Base-by-base conservation (phyloP, 2,113 vertebrate genomes). In the Oxygymnocypris stewartii region DNA sequence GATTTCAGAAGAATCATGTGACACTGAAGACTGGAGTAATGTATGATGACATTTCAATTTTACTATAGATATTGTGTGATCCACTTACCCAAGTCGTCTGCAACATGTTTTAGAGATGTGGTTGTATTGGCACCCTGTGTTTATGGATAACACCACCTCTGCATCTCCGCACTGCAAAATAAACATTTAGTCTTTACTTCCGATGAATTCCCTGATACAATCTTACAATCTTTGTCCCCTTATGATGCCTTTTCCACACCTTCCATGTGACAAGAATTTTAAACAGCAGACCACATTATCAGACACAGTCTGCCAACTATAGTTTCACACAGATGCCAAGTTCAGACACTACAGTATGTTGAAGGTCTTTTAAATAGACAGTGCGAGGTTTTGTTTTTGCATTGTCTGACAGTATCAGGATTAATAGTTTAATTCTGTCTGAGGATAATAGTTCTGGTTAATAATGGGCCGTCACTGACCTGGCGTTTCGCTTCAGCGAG, bases 21-120 rank as follows among this genome's bases (percentile, higher is more conserved):
- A 31, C 28, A 31, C 28, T 31, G 28, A 31, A 31, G 28, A 31
- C 28, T 31, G 28, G 28, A 31, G 28, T 31, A 31, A 31, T 31
- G 28, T 1, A 31, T 1, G 28, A 31, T 31, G 28, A 31, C 1
- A 31, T 31, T 31, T 31, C 28, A 31, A 31, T 31, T 31, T 31
- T 31, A 31, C 28, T 31, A 31, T 31, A 31, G 28, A 31, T 31
- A 31, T 31, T 31, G 28, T 31, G 28, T 31, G 28, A 31, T 31
- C 28, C 28, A 86, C 96, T 96, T 94, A 98, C 97, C 97, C 96
- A 84, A 98, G 93, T 87, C 94, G 94, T 89, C 94, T 95, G 92
- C 96, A 96, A 92, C 96, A 98, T 87, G 92, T 94, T 75, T 89
- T 88, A 63, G 97, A 98, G 92, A 98, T 95, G 93, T 95, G 94